Conservation (phyloP, 2,113 vertebrate species). For the Ctenodactylus gundi region DNA sequence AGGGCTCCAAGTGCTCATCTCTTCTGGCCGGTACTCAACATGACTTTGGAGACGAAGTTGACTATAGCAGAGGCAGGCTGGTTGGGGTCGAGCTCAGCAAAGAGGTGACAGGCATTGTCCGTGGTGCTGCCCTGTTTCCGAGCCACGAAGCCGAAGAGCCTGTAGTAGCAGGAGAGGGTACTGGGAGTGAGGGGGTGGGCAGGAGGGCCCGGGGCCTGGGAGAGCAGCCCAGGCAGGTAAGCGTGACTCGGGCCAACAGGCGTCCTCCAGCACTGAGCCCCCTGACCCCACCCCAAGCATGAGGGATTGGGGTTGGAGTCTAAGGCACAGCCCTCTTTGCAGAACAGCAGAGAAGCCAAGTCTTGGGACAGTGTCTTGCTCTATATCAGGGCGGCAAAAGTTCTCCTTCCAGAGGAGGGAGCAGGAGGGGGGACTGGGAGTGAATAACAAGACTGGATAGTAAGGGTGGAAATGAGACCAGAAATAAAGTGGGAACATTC, state of each 20-base stretch:
- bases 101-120: slow-evolving; percentile 98
- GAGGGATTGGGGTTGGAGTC: fast-evolving
- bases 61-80: slow-evolving; percentile 97
- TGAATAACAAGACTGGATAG: neutral
- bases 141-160: slow-evolving; percentile 98
- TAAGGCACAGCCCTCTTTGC: slow-evolving; percentile 79
- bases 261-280: no score
- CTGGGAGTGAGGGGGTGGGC: fast-evolving
- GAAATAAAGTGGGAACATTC: slow-evolving; percentile 38
- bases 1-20: slow-evolving; percentile 85
- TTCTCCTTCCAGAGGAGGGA: neutral
- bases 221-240: neutral
- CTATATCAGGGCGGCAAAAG: neutral
- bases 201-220: neutral
- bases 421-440: neutral
- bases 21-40: slow-evolving; percentile 91
- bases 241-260: neutral
- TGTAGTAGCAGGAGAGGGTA: slow-evolving; percentile 66
- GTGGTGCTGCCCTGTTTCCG: slow-evolving; percentile 98
- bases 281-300: no score
- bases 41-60: slow-evolving; percentile 97
- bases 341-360: neutral
- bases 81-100: slow-evolving; percentile 95
- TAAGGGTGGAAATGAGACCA: neutral
- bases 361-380: neutral